Evolutionary conservation across 1,140 invertebrate genomes (phyloP).

Genomic region (Battus philenor): DNA sequence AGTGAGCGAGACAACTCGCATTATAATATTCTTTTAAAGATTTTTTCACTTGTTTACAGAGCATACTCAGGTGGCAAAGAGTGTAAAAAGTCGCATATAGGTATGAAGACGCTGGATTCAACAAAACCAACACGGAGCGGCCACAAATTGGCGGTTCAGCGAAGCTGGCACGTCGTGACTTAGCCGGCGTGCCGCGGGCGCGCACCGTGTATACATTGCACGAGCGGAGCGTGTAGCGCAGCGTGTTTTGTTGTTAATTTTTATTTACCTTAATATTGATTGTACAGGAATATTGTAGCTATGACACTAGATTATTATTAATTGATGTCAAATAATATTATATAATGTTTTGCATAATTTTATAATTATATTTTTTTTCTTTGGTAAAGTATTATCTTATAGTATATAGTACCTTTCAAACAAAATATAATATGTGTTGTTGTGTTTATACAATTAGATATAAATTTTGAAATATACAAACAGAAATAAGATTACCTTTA

Average conservation of each 20-base stretch:
- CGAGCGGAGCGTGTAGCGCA: conserved; percentile 22
- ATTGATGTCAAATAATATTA: too few relatives aligned
- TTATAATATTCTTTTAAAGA: conserved; percentile 3
- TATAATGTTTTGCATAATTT: too few relatives aligned
- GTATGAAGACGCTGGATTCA: conserved; percentile 67
- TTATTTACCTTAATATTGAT: too few relatives aligned
- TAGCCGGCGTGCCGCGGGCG: conserved; percentile 46
- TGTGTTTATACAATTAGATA: too few relatives aligned
- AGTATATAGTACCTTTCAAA: too few relatives aligned
- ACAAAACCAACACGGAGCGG: conserved; percentile 72
- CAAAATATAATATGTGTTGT: too few relatives aligned
- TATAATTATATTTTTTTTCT: too few relatives aligned
- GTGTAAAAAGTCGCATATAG: conserved; percentile 45
- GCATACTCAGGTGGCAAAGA: conserved; percentile 43
- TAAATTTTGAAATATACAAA: too few relatives aligned
- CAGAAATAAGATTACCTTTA: too few relatives aligned
- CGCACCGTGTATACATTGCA: conserved; percentile 1
- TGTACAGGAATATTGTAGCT: too few relatives aligned
- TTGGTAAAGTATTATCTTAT: too few relatives aligned
- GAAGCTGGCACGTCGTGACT: conserved; percentile 58
- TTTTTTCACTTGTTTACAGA: conserved; percentile 19
- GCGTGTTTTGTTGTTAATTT: conserved; percentile 24
- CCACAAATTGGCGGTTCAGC: conserved; percentile 67
- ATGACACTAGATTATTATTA: too few relatives aligned
- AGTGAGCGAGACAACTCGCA: background rate